Base-by-base conservation (phyloP, 2,888 invertebrate genomes). In the Stenolophus ochropezus region DNA sequence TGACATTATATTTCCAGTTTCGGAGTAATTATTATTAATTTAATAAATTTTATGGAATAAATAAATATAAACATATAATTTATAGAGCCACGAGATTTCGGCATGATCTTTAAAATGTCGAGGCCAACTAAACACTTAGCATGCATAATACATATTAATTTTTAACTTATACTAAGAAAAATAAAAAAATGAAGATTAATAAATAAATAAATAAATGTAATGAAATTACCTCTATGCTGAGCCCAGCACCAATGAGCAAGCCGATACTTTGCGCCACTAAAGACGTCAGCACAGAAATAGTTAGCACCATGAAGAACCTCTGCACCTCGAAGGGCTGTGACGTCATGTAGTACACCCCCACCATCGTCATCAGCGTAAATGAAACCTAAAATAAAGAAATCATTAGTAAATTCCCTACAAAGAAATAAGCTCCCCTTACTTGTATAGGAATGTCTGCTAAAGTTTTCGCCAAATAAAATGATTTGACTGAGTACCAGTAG, bases 391-490 rank as follows among this genome's bases (percentile, higher is more conserved):
- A 61, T 3, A 20, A 51, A 16, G 14, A 14, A 20, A 1, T 11
- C 18, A 61, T 23, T 4, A 23, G 42, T 69, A 51, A 75, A n/a
- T n/a, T n/a, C n/a, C n/a, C n/a, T n/a, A n/a, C n/a, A n/a, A n/a
- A n/a, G n/a, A 33, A 33, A 8, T 42, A 1, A 42, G 6, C 11
- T 42, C 3, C 65, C 85, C 87, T 90, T 91, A 97, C 97, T 93
- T 98, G 98, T 90, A 98, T 98, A 83, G 98, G 98, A 90, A 98
- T 91, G 89, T 98, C 98, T 14, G 97, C 97, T 88, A 98, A 91
- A n/a, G 98, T 98, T 90, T 97, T 97, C 74, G 98, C 98, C 86
- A 98, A 93, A 90, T 98, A 98, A 90, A 97, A 98, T n/a, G 98
- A 95, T 89, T 97, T 97, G 83, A 98, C 90, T 23, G 98, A 98